Percentiles rank a stretch among this genome's conserved stretches.
phyloP scores from a whole-genome alignment of 2,888 invertebrate species.

The Euclidia mi region DNA sequence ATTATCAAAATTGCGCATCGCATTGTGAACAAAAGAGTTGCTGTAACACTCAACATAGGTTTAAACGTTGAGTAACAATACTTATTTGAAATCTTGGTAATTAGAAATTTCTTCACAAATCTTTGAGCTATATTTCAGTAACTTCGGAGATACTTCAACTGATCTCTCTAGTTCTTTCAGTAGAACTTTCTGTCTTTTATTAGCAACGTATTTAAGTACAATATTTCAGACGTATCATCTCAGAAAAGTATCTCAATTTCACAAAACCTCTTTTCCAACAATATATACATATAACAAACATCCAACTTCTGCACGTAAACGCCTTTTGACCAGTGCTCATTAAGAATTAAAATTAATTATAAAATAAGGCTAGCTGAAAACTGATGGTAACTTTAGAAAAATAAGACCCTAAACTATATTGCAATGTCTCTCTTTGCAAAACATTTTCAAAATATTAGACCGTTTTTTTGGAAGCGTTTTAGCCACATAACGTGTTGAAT shows the following conservation, averaged over 20 bases:
- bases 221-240: slow-evolving; percentile 18
- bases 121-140: slow-evolving; percentile 18
- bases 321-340: slow-evolving; percentile 74
- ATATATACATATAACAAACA: slow-evolving; percentile 67
- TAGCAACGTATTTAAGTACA: slow-evolving; percentile 41
- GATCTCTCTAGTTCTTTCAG: slow-evolving; percentile 17
- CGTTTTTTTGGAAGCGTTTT: slow-evolving; percentile 69
- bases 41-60: slow-evolving; percentile 6
- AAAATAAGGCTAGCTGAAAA: slow-evolving; percentile 87
- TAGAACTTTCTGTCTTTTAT: slow-evolving; percentile 17
- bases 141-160: slow-evolving; percentile 20
- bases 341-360: slow-evolving; percentile 76
- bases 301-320: slow-evolving; percentile 74
- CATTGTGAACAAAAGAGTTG: slow-evolving; percentile 12
- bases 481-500: slow-evolving; percentile 40
- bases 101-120: slow-evolving; percentile 25
- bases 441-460: slow-evolving; percentile 64
- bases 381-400: slow-evolving; percentile 89
- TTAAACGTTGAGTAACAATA: slow-evolving; percentile 6
- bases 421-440: slow-evolving; percentile 81
- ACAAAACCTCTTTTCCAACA: slow-evolving; percentile 35
- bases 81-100: slow-evolving; percentile 28
- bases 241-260: slow-evolving; percentile 30
- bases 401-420: slow-evolving; percentile 78
- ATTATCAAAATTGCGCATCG: slow-evolving; percentile 8